Evolutionary conservation across 2,113 vertebrate species (phyloP).

Genomic region (Takifugu bimaculatus): DNA sequence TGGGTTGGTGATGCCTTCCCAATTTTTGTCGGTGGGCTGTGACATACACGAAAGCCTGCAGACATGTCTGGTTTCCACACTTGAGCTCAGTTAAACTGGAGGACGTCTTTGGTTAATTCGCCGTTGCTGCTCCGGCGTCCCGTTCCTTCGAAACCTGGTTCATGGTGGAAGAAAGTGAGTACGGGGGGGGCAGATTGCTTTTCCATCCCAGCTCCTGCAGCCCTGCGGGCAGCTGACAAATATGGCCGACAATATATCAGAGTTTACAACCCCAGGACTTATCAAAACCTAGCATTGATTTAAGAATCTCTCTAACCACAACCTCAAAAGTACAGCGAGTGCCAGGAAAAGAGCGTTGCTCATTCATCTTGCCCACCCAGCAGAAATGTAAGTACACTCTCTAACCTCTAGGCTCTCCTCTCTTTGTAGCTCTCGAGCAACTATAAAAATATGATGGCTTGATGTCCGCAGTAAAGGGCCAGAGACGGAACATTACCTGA

Average conservation of each 20-base stretch:
- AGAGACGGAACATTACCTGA: not conserved
- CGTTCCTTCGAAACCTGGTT: constrained; percentile 1
- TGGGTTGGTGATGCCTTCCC: no score
- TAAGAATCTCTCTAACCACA: constrained; percentile 13
- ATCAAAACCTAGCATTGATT: constrained; percentile 3
- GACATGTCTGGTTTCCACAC: no score
- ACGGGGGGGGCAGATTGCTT: not conserved
- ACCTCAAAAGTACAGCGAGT: constrained; percentile 3
- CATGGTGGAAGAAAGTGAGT: not conserved
- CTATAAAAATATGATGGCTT: constrained; percentile 18
- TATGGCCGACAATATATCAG: constrained; percentile 21
- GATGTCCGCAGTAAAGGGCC: constrained; percentile 13
- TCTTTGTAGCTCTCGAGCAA: constrained; percentile 12
- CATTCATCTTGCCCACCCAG: constrained; percentile 3
- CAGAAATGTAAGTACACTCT: not conserved
- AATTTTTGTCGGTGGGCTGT: no score
- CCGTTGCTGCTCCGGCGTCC: no score
- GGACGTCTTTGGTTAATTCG: no score
- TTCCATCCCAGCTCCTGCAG: not conserved
- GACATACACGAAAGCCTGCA: no score
- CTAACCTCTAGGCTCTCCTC: not conserved
- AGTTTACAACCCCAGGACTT: constrained; percentile 18
- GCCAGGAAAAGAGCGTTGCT: constrained; percentile 2
- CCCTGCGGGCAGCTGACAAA: constrained; percentile 3
- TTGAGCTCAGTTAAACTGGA: no score